Evolutionary conservation across 2,797 vertebrate genomes (phyloP).

Genomic region (Spinus olivaceus): DNA sequence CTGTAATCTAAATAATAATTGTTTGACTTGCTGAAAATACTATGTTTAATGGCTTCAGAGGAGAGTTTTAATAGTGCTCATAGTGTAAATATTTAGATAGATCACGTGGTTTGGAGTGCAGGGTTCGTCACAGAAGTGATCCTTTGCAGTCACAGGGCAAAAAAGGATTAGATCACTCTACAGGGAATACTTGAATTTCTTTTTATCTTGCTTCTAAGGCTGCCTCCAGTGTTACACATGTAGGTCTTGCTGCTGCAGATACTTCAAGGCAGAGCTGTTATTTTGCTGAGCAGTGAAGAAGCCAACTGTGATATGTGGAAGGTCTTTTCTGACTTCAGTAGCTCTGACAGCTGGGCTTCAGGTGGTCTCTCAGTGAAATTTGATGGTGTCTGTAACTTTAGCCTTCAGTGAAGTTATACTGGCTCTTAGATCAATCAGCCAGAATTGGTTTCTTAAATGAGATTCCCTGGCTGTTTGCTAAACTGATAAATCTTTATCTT

Average conservation of each 20-base stretch:
- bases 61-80: neutral
- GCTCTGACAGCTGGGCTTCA: neutral
- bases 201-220: neutral
- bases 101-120: neutral
- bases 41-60: neutral
- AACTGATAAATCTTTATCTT: neutral
- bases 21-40: neutral
- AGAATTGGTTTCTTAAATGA: neutral
- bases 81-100: constrained; percentile 35
- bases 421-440: neutral
- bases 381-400: neutral
- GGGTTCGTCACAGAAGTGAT: neutral
- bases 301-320: neutral
- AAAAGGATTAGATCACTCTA: neutral
- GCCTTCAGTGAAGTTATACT: neutral
- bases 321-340: neutral
- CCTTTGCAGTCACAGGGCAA: neutral
- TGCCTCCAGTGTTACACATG: neutral
- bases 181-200: neutral
- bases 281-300: neutral
- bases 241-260: neutral
- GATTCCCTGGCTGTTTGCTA: neutral
- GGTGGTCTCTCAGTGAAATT: neutral
- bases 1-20: neutral
- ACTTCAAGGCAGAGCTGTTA: neutral